Evolutionary conservation across 2,888 invertebrate genomes (phyloP).

Genomic region (Noctua janthina): DNA sequence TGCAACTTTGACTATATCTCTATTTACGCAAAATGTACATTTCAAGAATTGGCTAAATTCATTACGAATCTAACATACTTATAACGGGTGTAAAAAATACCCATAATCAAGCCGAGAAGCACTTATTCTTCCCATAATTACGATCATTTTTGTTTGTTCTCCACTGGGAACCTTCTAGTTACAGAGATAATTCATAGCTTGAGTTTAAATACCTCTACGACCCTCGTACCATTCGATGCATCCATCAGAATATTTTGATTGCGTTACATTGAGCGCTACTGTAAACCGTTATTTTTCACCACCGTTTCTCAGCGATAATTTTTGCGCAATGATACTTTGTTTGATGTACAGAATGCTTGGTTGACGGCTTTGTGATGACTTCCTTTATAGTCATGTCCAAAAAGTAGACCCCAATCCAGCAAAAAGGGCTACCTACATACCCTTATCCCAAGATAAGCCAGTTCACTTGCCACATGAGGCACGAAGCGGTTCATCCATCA

Average conservation of each 20-base stretch:
- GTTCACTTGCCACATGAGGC: slow-evolving; percentile 38
- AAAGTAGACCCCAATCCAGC: not conserved
- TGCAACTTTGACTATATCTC: too few relatives aligned
- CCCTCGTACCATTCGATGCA: too few relatives aligned
- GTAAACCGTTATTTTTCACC: not conserved
- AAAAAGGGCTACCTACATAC: slow-evolving; percentile 4
- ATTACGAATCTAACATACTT: not conserved
- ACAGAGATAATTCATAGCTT: too few relatives aligned
- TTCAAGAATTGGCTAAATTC: not conserved
- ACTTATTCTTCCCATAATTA: too few relatives aligned
- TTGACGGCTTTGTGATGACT: not conserved
- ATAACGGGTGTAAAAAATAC: too few relatives aligned
- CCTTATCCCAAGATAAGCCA: slow-evolving; percentile 49
- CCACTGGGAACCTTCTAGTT: too few relatives aligned
- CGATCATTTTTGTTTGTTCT: too few relatives aligned
- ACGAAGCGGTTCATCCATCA: slow-evolving; percentile 49
- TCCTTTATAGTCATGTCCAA: not conserved
- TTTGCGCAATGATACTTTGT: not conserved
- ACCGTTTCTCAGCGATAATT: not conserved
- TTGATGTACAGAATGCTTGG: not conserved
- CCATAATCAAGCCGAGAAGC: too few relatives aligned
- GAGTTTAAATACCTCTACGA: too few relatives aligned
- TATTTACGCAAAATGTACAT: too few relatives aligned
- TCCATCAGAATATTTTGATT: not conserved
- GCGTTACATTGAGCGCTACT: not conserved